Conservation (phyloP, 1,140 invertebrate genomes). For the Acromyrmex heyeri region DNA sequence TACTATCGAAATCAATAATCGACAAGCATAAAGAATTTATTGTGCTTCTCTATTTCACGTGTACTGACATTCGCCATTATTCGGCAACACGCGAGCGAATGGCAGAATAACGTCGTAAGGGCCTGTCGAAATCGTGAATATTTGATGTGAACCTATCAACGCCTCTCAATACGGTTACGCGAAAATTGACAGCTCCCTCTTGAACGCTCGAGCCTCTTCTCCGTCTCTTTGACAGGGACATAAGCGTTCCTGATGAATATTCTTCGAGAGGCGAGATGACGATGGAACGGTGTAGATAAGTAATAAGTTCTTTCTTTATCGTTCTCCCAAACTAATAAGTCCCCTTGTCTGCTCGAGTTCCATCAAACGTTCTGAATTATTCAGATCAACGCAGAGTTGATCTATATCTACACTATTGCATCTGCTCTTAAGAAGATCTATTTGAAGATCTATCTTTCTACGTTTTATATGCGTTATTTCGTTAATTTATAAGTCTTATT, state of each 20-base stretch:
- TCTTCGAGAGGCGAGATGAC: constrained; percentile 44
- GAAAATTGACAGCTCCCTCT: constrained; percentile 75
- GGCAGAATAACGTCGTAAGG: constrained; percentile 70
- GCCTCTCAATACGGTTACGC: constrained; percentile 81
- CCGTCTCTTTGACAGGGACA: constrained; percentile 32
- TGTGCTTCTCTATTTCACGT: constrained; percentile 65
- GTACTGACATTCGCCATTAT: constrained; percentile 53
- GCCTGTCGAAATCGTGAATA: constrained; percentile 78
- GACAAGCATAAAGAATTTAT: constrained; percentile 70
- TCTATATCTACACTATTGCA: constrained; percentile 13
- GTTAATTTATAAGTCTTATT: not conserved
- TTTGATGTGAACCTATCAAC: constrained; percentile 83
- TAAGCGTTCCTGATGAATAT: constrained; percentile 71
- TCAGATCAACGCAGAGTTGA: constrained; percentile 71
- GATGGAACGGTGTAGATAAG: constrained; percentile 78
- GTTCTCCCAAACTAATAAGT: constrained; percentile 84
- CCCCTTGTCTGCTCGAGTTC: constrained; percentile 69
- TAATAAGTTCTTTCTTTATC: constrained; percentile 86
- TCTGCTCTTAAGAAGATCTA: not conserved
- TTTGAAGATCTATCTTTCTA: not conserved
- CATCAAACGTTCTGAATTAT: constrained; percentile 84
- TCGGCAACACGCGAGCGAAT: constrained; percentile 75
- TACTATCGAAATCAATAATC: constrained; percentile 47
- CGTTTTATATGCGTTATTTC: not conserved
- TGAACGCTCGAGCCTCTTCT: constrained; percentile 28